Evolutionary conservation across 2,888 invertebrate genomes (phyloP).

Genomic region (Sisyra terminalis): DNA sequence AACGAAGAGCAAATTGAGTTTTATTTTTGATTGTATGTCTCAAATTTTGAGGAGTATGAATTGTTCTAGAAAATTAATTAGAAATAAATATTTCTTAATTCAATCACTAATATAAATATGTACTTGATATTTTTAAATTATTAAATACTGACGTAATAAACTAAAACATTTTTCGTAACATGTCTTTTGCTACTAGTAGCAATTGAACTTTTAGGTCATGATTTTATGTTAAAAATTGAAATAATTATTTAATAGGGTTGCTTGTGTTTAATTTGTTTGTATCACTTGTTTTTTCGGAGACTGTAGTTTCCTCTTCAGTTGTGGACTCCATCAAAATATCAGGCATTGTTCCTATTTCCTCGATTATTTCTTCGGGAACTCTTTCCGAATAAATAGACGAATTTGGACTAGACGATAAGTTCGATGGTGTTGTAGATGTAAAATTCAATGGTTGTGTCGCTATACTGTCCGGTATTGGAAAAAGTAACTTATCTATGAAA

Average conservation of each 20-base stretch:
- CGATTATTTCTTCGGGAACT: constrained; percentile 24
- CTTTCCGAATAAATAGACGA: constrained; percentile 17
- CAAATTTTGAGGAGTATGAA: no score
- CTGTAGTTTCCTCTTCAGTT: constrained; percentile 17
- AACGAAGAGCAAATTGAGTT: no score
- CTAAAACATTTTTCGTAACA: no score
- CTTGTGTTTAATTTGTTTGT: constrained; percentile 2
- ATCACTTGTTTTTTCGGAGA: not conserved
- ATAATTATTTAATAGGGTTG: constrained; percentile 4
- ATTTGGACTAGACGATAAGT: constrained; percentile 5
- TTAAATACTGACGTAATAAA: not conserved
- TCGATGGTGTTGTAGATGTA: constrained; percentile 11
- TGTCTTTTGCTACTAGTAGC: not conserved
- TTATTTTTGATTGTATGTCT: no score
- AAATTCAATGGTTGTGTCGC: constrained; percentile 14
- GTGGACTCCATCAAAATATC: constrained; percentile 22
- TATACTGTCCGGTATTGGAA: constrained; percentile 15
- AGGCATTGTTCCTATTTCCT: constrained; percentile 21
- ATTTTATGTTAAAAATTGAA: not conserved
- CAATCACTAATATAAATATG: not conserved
- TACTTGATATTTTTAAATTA: constrained; percentile 1
- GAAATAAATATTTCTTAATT: not conserved
- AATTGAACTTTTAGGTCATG: not conserved
- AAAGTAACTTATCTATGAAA: constrained; percentile 40
- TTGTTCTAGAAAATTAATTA: no score